A percentile compares a stretch with the other conserved stretches of the same genome.
These are phyloP conservation scores for Phortica okadai DNA, from an alignment of 2,888 invertebrate genomes.

Conservation along the genomic window DNA sequence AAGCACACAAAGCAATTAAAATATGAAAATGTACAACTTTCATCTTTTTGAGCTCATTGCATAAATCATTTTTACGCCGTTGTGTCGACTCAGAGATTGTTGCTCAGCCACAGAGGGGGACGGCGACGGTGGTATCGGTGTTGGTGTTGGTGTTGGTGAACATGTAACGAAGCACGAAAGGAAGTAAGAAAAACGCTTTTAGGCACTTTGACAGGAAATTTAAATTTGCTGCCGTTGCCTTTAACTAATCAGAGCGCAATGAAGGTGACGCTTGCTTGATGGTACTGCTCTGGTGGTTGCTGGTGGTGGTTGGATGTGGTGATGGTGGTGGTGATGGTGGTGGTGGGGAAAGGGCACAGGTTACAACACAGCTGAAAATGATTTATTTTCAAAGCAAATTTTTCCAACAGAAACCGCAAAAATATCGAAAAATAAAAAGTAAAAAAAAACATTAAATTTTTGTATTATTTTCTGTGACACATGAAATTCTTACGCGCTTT, in stretches of 20 bases:
- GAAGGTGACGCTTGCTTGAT: background rate
- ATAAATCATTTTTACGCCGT: conserved; percentile 61
- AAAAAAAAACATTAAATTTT: background rate
- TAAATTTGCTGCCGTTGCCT: conserved; percentile 62
- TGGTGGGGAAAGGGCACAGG: background rate
- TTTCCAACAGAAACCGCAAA: background rate
- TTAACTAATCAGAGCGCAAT: conserved; percentile 59
- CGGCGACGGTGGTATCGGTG: background rate
- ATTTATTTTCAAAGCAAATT: conserved; percentile 57
- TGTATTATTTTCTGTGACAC: background rate
- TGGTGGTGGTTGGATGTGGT: no score
- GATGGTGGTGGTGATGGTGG: background rate
- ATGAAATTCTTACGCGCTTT: conserved; percentile 36
- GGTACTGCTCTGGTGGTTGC: background rate
- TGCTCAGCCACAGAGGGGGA: no score
- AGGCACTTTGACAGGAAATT: conserved; percentile 42
- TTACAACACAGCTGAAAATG: conserved; percentile 52
- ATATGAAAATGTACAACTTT: conserved; percentile 72
- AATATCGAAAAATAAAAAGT: no score
- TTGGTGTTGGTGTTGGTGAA: background rate
- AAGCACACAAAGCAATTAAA: conserved; percentile 63
- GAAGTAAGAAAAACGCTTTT: conserved; percentile 12
- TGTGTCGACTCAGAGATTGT: no score
- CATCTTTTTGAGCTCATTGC: conserved; percentile 69
- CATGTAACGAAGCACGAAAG: conserved; percentile 1